Evolutionary conservation across 2,797 vertebrate species (phyloP), one percentile per base, ranked within the genome.

Genomic region (Pseudochirops corinnae): DNA sequence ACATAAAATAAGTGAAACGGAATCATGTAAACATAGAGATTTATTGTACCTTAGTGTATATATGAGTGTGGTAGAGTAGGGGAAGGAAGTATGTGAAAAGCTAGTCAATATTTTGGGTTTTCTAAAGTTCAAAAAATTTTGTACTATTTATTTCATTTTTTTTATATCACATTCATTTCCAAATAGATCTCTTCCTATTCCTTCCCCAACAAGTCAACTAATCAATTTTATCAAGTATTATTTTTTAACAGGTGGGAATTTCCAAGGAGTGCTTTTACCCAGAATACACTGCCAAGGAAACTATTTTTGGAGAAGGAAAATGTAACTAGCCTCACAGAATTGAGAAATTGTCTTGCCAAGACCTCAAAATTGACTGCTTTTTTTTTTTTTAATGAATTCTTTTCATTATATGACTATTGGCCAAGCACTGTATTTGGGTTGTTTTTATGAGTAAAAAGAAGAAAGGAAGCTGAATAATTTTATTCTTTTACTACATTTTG

Each of bases 331-430:
- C 24, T 52, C 50, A 53, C 60, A 90, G 50, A 56, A 74, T 18
- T 12, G 50, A 82, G 91, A 93, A 92, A 62, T 90, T 90, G 0
- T 18, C 28, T 21, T 56, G 56, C 50, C 87, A 93, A 91, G 82
- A 91, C 29, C 53, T 39, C 39, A 87, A 94, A 50, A 58, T 91
- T 52, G 92, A 33, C 93, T 91, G n/a, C 91, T 93, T 93, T 56
- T 56, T 56, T 4, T 4, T 52, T 52, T 4, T 4, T 50, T 39
- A 82, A 82, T 26, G 74, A 26, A 21, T 33, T 10, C 11, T 11
- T 46, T 14, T 91, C 13, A 91, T 16, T 39, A 50, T 67, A 56
- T 26, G 33, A 18, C 56, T 94, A 7, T 29, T 55, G 52, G 31
- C 31, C n/a, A 13, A 55, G 39, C 24, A 52, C 87, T 90, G 50